Evolutionary conservation across 2,888 invertebrate genomes (phyloP).

Genomic region (Nemurella pictetii): DNA sequence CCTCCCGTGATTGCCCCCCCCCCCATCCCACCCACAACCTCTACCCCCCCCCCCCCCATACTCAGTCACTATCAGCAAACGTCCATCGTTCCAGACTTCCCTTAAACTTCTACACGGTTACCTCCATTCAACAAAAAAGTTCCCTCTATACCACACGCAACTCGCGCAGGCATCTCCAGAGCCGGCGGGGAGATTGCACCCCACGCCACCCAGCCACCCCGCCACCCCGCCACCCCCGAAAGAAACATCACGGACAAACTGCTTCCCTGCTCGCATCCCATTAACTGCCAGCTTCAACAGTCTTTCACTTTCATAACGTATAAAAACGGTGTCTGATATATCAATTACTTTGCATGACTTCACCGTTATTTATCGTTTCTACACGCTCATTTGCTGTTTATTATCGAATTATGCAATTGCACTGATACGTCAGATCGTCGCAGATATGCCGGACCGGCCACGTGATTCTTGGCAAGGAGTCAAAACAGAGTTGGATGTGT

Average conservation of each 20-base stretch:
- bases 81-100: not conserved
- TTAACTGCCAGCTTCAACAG: not conserved
- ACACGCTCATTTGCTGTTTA: not conserved
- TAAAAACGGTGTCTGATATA: conserved; percentile 3
- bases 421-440: conserved; percentile 16
- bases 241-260: not conserved
- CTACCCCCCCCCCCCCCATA: too few relatives aligned
- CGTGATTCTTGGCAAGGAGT: not conserved
- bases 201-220: not conserved
- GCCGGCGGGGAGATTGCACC: not conserved
- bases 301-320: not conserved
- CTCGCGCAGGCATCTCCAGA: not conserved
- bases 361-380: conserved; percentile 13
- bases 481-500: conserved; percentile 2
- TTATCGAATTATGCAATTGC: conserved; percentile 28
- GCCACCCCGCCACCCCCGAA: too few relatives aligned
- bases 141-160: not conserved
- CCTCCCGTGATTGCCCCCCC: not conserved
- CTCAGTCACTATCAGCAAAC: not conserved
- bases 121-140: conserved; percentile 20
- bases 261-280: not conserved
- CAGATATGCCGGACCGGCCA: not conserved
- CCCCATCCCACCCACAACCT: not conserved
- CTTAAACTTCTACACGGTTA: conserved; percentile 18
- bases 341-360: conserved; percentile 19